These are phyloP conservation scores for Paraplagusia blochii DNA, from an alignment of 2,113 vertebrate genomes.

Conservation along the genomic window DNA sequence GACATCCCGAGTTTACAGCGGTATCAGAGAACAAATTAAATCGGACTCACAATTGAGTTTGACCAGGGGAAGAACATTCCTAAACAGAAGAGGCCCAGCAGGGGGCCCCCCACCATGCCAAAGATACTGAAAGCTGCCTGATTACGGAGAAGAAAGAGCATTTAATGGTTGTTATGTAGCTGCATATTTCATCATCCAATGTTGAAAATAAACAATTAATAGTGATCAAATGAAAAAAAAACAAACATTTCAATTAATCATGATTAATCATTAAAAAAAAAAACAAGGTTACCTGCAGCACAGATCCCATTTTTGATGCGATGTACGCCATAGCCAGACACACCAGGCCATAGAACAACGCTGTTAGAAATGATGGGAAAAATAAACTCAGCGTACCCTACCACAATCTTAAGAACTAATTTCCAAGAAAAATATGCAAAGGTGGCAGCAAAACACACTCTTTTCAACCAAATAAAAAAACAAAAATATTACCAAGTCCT, in stretches of 20 bases:
- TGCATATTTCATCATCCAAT: background rate
- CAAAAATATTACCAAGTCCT: constrained; percentile 80
- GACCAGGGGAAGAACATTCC: constrained; percentile 97
- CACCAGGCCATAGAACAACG: constrained; percentile 85
- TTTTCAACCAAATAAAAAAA: no score
- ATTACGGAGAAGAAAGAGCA: background rate
- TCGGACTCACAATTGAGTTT: constrained; percentile 84
- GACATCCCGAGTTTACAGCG: no score
- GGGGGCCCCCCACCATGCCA: constrained; percentile 92
- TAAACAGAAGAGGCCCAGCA: constrained; percentile 91
- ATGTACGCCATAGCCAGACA: constrained; percentile 96
- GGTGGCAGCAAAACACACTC: no score
- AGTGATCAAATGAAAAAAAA: no score
- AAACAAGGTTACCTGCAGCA: constrained; percentile 83
- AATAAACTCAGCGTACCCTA: no score
- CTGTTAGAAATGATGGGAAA: constrained; percentile 56
- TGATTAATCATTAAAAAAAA: no score
- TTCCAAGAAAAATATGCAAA: no score
- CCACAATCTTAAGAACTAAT: no score
- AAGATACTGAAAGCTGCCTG: constrained; percentile 97
- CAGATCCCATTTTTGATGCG: constrained; percentile 89
- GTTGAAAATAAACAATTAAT: no score
- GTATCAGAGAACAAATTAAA: background rate
- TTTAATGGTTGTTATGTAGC: background rate
- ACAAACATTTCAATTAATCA: no score